Percentiles rank a stretch among this genome's conserved stretches.
Conservation (phyloP, 2,113 vertebrate genomes). For the Lophius piscatorius region DNA sequence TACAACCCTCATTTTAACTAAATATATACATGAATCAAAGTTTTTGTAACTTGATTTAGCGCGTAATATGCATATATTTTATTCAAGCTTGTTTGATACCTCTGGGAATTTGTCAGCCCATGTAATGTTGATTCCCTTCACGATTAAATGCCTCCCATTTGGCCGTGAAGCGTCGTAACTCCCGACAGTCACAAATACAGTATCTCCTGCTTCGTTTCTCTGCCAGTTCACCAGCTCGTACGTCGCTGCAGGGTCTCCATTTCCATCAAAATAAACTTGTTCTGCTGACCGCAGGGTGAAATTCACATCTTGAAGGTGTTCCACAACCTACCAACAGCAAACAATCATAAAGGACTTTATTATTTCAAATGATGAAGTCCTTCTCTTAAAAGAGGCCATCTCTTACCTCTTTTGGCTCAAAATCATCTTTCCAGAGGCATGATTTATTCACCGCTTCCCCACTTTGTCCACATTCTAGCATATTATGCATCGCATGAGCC, state of each 20-base stretch:
- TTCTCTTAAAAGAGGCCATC: neutral
- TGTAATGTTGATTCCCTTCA: slow-evolving; percentile 65
- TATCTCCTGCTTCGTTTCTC: slow-evolving; percentile 62
- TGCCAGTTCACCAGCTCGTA: slow-evolving; percentile 84
- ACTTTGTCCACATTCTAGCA: slow-evolving; percentile 59
- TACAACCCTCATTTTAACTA: neutral
- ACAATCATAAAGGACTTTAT: neutral
- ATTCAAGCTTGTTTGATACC: slow-evolving; percentile 27
- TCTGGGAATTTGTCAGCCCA: slow-evolving; percentile 66
- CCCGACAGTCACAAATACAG: slow-evolving; percentile 72
- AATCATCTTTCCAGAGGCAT: slow-evolving; percentile 45
- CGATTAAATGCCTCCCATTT: slow-evolving; percentile 67
- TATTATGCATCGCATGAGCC: slow-evolving; percentile 71
- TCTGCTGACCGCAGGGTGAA: slow-evolving; percentile 75
- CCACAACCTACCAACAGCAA: slow-evolving; percentile 58
- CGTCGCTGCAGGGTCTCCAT: slow-evolving; percentile 75
- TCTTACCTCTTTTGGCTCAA: slow-evolving; percentile 62
- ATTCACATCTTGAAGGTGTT: slow-evolving; percentile 71
- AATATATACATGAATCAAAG: neutral
- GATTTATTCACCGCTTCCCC: slow-evolving; percentile 18
- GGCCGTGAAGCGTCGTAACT: slow-evolving; percentile 76
- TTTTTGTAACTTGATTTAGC: too few relatives aligned
- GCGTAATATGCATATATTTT: neutral
- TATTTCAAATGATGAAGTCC: neutral
- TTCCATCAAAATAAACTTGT: slow-evolving; percentile 72